Base-by-base conservation (phyloP, 2,888 invertebrate genomes). In the Gymnocheta viridis region DNA sequence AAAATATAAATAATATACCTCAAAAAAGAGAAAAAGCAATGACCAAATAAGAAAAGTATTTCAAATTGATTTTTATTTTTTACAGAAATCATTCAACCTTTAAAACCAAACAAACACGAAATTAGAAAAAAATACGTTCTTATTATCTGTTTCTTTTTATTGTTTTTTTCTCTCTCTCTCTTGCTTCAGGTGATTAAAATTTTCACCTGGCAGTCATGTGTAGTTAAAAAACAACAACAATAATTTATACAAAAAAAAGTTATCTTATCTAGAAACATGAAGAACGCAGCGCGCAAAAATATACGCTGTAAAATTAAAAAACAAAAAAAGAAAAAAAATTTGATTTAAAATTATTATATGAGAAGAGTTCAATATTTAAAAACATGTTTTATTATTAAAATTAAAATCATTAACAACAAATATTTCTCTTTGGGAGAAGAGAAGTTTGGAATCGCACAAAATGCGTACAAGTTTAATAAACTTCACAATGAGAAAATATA, bases 191-290 rank as follows among this genome's bases (percentile, higher is more conserved):
- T 35, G 35, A 35, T 60, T 38, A 14, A 35, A 58, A 58, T 32
- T 19, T 58, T 12, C 58, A 58, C 32, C 58, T 35, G 58, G 4
- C 58, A 35, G 32, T 2, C 19, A 58, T 58, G 58, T 58, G 14
- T 58, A 17, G 7, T 56, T 9, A 32, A 32, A 5, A 19, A 60
- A 60, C 12, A 60, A 58, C 19, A 17, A 12, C 1, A 32, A 60
- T 2, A 12, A 60, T 38, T 38, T 14, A 22, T 60, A 35, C 1
- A 14, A 12, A 38, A 14, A 12, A 38, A 32, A 32, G 29, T 56
- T 60, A 60, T 38, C 35, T 60, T 60, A 60, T 60, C 60, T 35
- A 22, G 22, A 35, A 60, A 22, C 35, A 22, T 38, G 5, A 60
- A 22, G 22, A 35, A 17, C 44, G n/a, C 14, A 27, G 54, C 27